A percentile compares a stretch with the other conserved stretches of the same genome.
These are phyloP conservation scores for Aptenodytes patagonicus DNA, from an alignment of 2,113 vertebrate genomes.

Conservation along the genomic window DNA sequence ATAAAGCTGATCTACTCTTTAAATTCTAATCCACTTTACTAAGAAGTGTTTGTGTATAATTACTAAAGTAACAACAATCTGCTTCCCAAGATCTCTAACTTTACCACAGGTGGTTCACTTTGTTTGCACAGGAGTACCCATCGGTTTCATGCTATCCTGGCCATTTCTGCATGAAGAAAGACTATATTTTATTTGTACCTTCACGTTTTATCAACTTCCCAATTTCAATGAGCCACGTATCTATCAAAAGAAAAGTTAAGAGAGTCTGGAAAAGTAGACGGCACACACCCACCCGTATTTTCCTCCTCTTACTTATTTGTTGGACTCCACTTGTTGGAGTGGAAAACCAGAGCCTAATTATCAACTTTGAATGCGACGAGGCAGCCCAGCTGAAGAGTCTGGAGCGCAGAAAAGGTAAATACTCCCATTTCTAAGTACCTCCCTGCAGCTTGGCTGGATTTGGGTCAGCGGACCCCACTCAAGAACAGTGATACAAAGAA, in stretches of 20 bases:
- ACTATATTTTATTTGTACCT: background rate
- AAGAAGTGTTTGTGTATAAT: constrained; percentile 44
- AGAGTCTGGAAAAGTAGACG: background rate
- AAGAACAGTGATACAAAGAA: background rate
- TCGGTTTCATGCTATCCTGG: background rate
- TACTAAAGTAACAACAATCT: constrained; percentile 45
- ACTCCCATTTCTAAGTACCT: background rate
- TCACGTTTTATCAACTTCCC: background rate
- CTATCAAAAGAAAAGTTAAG: background rate
- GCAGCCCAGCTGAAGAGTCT: background rate
- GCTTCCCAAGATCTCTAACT: constrained; percentile 40
- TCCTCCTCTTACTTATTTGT: background rate
- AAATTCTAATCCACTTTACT: constrained; percentile 59
- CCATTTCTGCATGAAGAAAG: background rate
- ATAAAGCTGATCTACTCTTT: constrained; percentile 31
- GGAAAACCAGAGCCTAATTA: background rate
- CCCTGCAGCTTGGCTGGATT: background rate
- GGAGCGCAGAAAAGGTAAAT: constrained; percentile 23
- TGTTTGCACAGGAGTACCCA: constrained; percentile 5
- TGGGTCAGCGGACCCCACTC: background rate
- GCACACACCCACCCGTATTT: background rate
- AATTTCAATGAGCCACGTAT: background rate
- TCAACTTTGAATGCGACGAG: background rate
- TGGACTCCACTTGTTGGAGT: background rate
- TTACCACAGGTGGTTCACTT: constrained; percentile 47